Base-by-base conservation (phyloP, 2,888 invertebrate species). In the Pristionchus arcanus region DNA sequence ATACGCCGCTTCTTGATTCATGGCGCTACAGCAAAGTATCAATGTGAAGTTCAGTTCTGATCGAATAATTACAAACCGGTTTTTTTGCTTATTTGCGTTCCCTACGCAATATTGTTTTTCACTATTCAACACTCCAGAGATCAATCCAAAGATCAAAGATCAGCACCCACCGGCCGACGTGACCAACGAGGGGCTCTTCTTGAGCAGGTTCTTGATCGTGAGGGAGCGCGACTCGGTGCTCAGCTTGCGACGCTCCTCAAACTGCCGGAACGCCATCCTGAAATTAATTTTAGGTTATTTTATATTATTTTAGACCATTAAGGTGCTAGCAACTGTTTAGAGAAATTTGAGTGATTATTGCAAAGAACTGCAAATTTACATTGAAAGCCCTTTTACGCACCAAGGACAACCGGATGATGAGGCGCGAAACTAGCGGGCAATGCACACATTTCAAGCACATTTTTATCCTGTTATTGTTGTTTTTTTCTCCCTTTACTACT, bases 191-290 rank as follows among this genome's bases (percentile, higher is more conserved):
- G 94, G 91, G 25, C 93, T 91, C 85, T 92, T 92, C 90, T 92
- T 92, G 88, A 92, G 92, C 25, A 93, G 89, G 42, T 91, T 92
- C 74, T 92, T 92, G 68, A 93, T 90, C 11, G 92, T 92, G 63
- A 91, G 90, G 15, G 92, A 91, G 66, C 92, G 91, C 74, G 92
- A 92, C 88, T 97, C 97, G 42, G 91, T 92, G 59, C 93, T 91
- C 25, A 92, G 90, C 34, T 97, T 96, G 91, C 97, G 97, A 95
- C 97, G 97, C 95, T 98, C 97, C 94, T 97, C 97, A 95, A 97
- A 97, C 96, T 97, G 97, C 71, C 97, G 96, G 96, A 97, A 97
- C 2, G 97, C 96, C 28, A 95, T 92, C 89, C 93, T 93, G 90
- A 34, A 63, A 63, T 63, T 37, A 63, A 19, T 86, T 55, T 7